A percentile compares a stretch with the other conserved stretches of the same genome.
phyloP scores from a whole-genome alignment of 2,888 invertebrate species.

The Synergus umbraculus region DNA sequence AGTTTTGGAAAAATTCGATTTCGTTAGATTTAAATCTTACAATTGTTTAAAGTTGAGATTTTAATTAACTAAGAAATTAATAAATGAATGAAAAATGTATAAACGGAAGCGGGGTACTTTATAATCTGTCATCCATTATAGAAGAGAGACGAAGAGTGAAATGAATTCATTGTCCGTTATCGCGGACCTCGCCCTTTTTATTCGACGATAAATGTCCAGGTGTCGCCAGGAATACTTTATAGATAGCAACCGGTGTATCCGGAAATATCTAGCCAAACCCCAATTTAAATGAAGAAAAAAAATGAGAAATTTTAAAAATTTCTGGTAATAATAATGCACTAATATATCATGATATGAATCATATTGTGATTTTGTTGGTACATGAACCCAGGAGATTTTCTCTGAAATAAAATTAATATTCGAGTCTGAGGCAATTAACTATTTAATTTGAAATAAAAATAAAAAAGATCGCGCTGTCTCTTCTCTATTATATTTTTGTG shows the following conservation, averaged over 20 bases:
- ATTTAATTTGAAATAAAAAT: background rate
- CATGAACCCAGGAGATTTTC: background rate
- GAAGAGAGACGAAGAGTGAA: background rate
- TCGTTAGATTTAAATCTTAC: background rate
- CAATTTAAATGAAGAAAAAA: background rate
- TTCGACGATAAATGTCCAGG: conserved; percentile 22
- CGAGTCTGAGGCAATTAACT: background rate
- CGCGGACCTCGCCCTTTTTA: conserved; percentile 15
- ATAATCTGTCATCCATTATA: background rate
- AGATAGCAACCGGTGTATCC: conserved; percentile 17
- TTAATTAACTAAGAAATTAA: background rate
- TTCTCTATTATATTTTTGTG: conserved; percentile 12
- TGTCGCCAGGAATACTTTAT: conserved; percentile 7
- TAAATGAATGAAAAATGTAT: background rate
- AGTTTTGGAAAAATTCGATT: background rate
- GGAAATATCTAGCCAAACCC: background rate
- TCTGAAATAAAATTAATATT: background rate
- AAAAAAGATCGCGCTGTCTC: background rate
- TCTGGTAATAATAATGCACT: background rate
- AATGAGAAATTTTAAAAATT: conserved; percentile 13
- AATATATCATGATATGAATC: no score
- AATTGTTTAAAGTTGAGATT: no score
- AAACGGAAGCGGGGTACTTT: background rate
- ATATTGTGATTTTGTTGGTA: background rate
- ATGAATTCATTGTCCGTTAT: background rate